These are phyloP conservation scores for Corythoichthys intestinalis DNA, from an alignment of 2,113 vertebrate species.

Conservation along the genomic window DNA sequence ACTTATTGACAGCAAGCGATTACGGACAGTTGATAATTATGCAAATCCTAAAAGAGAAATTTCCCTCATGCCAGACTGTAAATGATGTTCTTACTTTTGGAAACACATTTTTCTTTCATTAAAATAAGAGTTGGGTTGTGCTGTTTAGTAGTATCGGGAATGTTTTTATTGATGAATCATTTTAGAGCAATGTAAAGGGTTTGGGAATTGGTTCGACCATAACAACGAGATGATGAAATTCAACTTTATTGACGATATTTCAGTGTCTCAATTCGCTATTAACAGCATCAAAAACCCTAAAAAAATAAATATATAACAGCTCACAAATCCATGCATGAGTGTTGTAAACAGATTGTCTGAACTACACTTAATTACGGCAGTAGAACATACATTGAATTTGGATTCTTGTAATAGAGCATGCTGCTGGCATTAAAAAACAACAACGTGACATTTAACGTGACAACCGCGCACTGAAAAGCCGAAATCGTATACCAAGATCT, in stretches of 20 bases:
- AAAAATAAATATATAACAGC: slow-evolving; percentile 9
- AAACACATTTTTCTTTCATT: slow-evolving; percentile 70
- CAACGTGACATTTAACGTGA: slow-evolving; percentile 21
- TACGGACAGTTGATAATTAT: background rate
- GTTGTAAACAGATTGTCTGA: slow-evolving; percentile 39
- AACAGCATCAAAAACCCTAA: slow-evolving; percentile 14
- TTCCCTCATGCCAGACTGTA: slow-evolving; percentile 74
- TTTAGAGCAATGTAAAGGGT: slow-evolving; percentile 20
- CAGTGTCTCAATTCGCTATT: slow-evolving; percentile 30
- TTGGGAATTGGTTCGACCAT: background rate
- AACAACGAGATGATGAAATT: slow-evolving; percentile 10
- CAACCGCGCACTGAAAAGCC: slow-evolving; percentile 12
- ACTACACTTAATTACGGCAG: slow-evolving; percentile 31
- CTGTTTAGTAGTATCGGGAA: slow-evolving; percentile 16
- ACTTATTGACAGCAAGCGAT: background rate
- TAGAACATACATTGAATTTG: slow-evolving; percentile 30
- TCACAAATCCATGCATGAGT: slow-evolving; percentile 37
- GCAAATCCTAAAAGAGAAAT: slow-evolving; percentile 25
- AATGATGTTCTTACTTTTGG: slow-evolving; percentile 72
- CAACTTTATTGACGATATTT: slow-evolving; percentile 20
- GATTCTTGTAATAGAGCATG: slow-evolving; percentile 38
- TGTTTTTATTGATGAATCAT: slow-evolving; percentile 15
- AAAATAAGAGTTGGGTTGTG: slow-evolving; percentile 60
- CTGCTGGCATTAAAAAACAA: slow-evolving; percentile 23
- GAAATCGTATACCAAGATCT: slow-evolving; percentile 28